Base-by-base conservation (phyloP, 2,888 invertebrate species). In the Sarcophaga carnaria region DNA sequence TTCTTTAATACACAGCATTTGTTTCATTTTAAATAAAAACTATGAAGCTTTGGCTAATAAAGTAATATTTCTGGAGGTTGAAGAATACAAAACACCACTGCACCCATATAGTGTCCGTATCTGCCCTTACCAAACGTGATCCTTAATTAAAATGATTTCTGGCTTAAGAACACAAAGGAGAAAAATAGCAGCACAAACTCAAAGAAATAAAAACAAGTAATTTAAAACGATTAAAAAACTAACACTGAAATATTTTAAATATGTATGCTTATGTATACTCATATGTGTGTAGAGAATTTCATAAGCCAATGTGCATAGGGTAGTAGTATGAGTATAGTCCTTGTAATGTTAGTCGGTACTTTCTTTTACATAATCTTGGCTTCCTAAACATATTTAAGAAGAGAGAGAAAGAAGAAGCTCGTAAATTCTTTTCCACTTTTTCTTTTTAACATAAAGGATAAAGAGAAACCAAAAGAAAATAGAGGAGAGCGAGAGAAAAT, bases 101-200 rank as follows among this genome's bases (percentile, higher is more conserved):
- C 37, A 6, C 8, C 1, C 37, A 37, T 37, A 1, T 37, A 6
- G 6, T 0, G 37, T 37, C 6, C 37, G 6, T 6, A 0, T 2
- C 37, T 37, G 37, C 37, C 37, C 37, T 37, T 59, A 69, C 14
- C n/a, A 47, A 78, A 76, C 71, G 82, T 49, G 71, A 49, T 86
- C 74, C 85, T 88, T 86, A 88, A 88, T 89, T 89, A 89, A 88
- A 88, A 85, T 87, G 84, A 88, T 88, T 88, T 88, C 87, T 88
- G 84, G 81, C 71, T 84, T 80, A 17, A 62, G 62, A 20, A 22
- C 37, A 37, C 1, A 37, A 62, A n/a, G 63, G 27, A 62, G 85
- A 86, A 72, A 69, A 77, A 20, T 64, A 14, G 17, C 54, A 54
- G 14, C 54, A 54, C 14, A 5, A 1, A 59, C 70, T 14, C 59